These are phyloP conservation scores for Tipula unca DNA, from an alignment of 2,888 invertebrate species.

Conservation along the genomic window DNA sequence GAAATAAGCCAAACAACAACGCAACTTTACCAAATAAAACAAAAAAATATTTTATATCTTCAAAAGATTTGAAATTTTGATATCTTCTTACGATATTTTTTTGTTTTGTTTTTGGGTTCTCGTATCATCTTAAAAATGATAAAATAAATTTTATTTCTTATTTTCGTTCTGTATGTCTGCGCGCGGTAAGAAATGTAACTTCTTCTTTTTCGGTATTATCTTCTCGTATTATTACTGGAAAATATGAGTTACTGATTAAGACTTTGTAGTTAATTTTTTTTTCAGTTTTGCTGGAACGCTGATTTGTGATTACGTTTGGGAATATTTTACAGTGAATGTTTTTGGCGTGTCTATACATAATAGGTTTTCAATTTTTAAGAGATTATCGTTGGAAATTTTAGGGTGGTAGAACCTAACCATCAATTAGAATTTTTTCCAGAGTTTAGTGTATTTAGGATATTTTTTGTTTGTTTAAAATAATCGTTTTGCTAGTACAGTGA, in stretches of 20 bases:
- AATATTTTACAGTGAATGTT: neutral
- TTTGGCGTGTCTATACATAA: no score
- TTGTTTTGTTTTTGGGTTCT: neutral
- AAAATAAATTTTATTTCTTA: neutral
- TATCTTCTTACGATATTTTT: neutral
- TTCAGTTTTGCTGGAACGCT: neutral
- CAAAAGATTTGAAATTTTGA: neutral
- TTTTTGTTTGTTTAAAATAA: no score
- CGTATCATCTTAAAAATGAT: neutral
- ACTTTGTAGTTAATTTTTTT: neutral
- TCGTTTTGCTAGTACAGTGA: no score
- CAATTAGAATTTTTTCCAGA: no score
- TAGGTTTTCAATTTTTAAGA: no score
- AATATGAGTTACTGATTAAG: slow-evolving; percentile 14
- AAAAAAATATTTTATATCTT: neutral
- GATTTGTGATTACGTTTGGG: neutral
- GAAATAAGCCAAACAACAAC: neutral
- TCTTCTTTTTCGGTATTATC: neutral
- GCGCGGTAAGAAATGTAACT: neutral
- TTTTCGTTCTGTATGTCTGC: neutral
- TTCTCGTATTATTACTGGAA: neutral
- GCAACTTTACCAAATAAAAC: neutral
- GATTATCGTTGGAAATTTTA: no score
- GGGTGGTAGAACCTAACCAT: no score
- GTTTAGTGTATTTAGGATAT: no score